Evolutionary conservation across 2,113 vertebrate genomes (phyloP), one percentile per base, ranked within the genome.

Genomic region (Chrysochloris asiatica): DNA sequence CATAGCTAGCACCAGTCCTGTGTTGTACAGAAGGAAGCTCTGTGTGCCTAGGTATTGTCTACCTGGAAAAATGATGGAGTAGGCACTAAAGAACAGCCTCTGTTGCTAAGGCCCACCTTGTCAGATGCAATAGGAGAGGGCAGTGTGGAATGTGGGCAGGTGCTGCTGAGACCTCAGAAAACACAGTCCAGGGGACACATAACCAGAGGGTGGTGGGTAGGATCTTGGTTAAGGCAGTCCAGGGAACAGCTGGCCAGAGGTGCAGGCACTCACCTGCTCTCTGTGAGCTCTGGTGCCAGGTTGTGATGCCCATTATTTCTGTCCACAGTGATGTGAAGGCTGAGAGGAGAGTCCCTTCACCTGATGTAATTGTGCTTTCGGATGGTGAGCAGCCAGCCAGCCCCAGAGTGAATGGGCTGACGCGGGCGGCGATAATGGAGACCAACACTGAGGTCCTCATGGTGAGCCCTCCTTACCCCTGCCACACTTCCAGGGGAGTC

Each of bases 371-470:
- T 2, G 98, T 99, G 92, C 96, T 99, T 38, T 99, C 99, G 0
- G 99, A 99, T 97, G 99, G 98, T 0, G 99, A 99, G 84, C 98
- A 99, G 82, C 98, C 99, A 6, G 98, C 98, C 19, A 99, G 99
- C 96, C 99, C 99, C 0, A 92, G 98, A 22, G 98, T 99, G 97
- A 99, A 99, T 24, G 99, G 99, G 6, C 95, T 99, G 90, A 98
- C 97, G 4, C 98, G 98, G 94, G 97, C 97, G 87, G 33, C 95
- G 7, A 95, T 98, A 83, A 98, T 98, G 50, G 99, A 99, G 97
- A 97, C 98, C 8, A 98, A 98, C 97, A 98, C 99, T 0, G 99
- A 99, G 83, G 98, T 98, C 38, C 98, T 99, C 12, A 98, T 99
- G 99, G 99, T 99, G 97, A 98, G 98, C 91, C 75, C n/a, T 63